Base-by-base conservation (phyloP, 1,140 invertebrate species). In the Laupala kohalensis region DNA sequence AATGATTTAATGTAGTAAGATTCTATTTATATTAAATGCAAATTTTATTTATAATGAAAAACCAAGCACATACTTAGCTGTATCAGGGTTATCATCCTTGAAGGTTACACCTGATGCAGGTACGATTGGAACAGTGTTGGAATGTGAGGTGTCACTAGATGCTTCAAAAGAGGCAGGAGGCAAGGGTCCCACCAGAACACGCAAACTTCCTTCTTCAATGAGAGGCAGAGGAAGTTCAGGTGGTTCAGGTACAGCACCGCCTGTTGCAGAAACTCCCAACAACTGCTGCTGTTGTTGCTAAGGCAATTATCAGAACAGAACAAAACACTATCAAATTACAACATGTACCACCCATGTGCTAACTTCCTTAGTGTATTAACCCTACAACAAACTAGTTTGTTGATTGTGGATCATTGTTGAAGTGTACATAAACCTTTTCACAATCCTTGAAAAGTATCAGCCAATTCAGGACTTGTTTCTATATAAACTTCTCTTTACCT, bases 211-310 rank as follows among this genome's bases (percentile, higher is more conserved):
- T 73, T 82, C 85, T 77, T 87, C 84, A 74, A 92, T 83, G 73
- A 87, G 78, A 72, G 89, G 93, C 74, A 90, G 82, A 25, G 88
- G 91, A 74, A 91, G 82, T 75, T 82, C 80, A 62, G 85, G 88
- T 76, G 91, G 82, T 75, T 82, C 80, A 62, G 85, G 88, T 76
- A 88, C 78, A 69, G 76, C 81, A 30, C 78, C 80, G 71, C 76
- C 79, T 72, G 82, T 80, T 25, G 83, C 80, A 27, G 83, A 83
- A 29, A 81, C 82, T 73, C 83, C 82, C 70, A 84, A 80, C 63
- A 83, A 78, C 25, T 84, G 73, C 76, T 81, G 77, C 81, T 84
- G 73, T 24, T n/a, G n/a, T n/a, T n/a, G n/a, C n/a, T n/a, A n/a
- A n/a, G n/a, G n/a, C n/a, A n/a, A 71, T 67, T 73, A 77, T 25